Evolutionary conservation across 2,888 invertebrate species (phyloP).

Genomic region (Hemaris fuciformis): DNA sequence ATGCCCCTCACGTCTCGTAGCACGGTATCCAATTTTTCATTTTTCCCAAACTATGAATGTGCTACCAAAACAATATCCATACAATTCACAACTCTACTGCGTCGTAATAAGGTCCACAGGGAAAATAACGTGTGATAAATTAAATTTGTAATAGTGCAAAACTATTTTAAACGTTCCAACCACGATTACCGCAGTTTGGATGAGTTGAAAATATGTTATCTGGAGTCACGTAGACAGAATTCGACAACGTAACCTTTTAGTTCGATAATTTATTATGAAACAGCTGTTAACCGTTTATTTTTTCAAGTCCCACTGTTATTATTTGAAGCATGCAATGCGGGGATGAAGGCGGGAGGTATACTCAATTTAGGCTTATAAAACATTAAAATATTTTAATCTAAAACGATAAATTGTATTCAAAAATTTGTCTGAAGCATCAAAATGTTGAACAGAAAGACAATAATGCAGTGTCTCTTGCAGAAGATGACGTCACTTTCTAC

Average conservation of each 20-base stretch:
- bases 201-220: slow-evolving; percentile 38
- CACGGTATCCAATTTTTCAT: slow-evolving; percentile 21
- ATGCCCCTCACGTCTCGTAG: slow-evolving; percentile 27
- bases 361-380: not conserved
- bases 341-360: not conserved
- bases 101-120: not conserved
- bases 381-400: too few relatives aligned
- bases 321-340: slow-evolving; percentile 9
- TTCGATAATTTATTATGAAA: slow-evolving; percentile 25
- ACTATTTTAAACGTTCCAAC: slow-evolving; percentile 33
- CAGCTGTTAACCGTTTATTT: slow-evolving; percentile 23
- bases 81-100: slow-evolving; percentile 2
- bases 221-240: slow-evolving; percentile 42
- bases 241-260: slow-evolving; percentile 27
- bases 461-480: too few relatives aligned
- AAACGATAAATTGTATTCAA: too few relatives aligned
- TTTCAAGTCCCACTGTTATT: slow-evolving; percentile 8
- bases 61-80: not conserved
- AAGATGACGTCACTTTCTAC: too few relatives aligned
- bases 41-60: slow-evolving; percentile 17
- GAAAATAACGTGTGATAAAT: slow-evolving; percentile 2
- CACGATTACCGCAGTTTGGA: slow-evolving; percentile 40
- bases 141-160: slow-evolving; percentile 20
- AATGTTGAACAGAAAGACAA: too few relatives aligned
- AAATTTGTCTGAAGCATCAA: too few relatives aligned